Evolutionary conservation across 2,888 invertebrate species (phyloP), one percentile per base, ranked within the genome.

Genomic region (Creontiades dilutus): DNA sequence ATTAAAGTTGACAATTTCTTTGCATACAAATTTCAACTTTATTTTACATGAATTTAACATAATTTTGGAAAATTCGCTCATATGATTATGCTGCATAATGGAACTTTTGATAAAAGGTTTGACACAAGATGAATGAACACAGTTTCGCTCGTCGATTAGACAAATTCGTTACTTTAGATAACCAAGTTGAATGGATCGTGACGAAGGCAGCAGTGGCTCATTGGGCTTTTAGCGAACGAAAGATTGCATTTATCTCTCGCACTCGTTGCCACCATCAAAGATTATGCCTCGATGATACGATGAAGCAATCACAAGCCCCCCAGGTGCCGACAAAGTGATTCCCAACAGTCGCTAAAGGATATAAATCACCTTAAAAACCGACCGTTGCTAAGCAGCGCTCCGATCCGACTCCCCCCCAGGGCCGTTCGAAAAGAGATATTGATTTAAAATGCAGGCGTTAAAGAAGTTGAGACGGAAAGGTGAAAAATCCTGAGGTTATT

Each of bases 401-500:
- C 28, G 76, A 76, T 57, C 5, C 76, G 76, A 19, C 16, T 13
- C 37, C 37, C 37, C 37, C 76, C 76, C 27, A 14, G 27, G 76
- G 76, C n/a, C 7, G 12, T 76, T 76, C 23, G 23, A 27, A 14
- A 28, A 46, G 13, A 76, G 27, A 76, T 27, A 76, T 76, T 37
- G 37, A 37, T 37, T 76, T 57, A 7, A 57, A 57, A 57, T 57
- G n/a, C n/a, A n/a, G 19, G 19, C 57, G 57, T 7, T n/a, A 16
- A 76, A 28, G 76, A 27, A 76, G 76, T 27, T 76, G 28, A 37
- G 37, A 46, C 16, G 23, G 28, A 76, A 76, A 76, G 76, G 76
- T 76, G 76, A 76, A 76, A 76, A 76, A 28, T 76, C 76, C 76
- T 76, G 23, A 14, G 27, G 76, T 76, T 76, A 76, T 76, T 76